Percentiles rank a stretch among this genome's conserved stretches.
Evolutionary conservation across 2,797 vertebrate genomes (phyloP).

Genomic region (Hoplostethus mediterraneus): DNA sequence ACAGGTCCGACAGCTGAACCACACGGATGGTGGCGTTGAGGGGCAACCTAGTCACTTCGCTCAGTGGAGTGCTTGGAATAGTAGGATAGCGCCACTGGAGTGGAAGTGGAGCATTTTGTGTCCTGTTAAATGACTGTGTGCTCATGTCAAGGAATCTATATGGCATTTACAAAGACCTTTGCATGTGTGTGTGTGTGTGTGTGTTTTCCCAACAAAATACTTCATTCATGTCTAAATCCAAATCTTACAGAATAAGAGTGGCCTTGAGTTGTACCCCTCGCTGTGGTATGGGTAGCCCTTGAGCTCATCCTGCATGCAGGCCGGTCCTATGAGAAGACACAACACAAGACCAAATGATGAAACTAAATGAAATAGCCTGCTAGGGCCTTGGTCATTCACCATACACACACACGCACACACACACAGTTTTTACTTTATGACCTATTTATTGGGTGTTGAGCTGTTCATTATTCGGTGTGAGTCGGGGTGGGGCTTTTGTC

Average conservation of each 20-base stretch:
- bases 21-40: conserved; percentile 49
- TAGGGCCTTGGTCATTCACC: conserved; percentile 30
- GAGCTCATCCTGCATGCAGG: conserved; percentile 58
- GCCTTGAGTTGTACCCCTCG: conserved; percentile 27
- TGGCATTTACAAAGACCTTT: not conserved
- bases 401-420: conserved; percentile 20
- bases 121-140: not conserved
- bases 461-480: conserved; percentile 24
- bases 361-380: conserved; percentile 77
- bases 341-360: conserved; percentile 78
- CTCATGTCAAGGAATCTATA: not conserved
- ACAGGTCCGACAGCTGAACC: conserved; percentile 74
- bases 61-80: conserved; percentile 16
- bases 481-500: conserved; percentile 70
- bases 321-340: conserved; percentile 66
- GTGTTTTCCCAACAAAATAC: conserved; percentile 9
- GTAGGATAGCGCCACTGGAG: conserved; percentile 8
- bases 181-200: too few relatives aligned
- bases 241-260: conserved; percentile 36
- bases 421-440: conserved; percentile 19
- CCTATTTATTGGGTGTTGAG: conserved; percentile 31
- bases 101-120: not conserved
- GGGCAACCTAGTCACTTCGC: conserved; percentile 37
- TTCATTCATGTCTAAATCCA: not conserved
- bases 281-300: conserved; percentile 37